A percentile compares a stretch with the other conserved stretches of the same genome.
These are phyloP conservation scores for Spicauda simplicius DNA, from an alignment of 2,888 invertebrate species.

Conservation along the genomic window DNA sequence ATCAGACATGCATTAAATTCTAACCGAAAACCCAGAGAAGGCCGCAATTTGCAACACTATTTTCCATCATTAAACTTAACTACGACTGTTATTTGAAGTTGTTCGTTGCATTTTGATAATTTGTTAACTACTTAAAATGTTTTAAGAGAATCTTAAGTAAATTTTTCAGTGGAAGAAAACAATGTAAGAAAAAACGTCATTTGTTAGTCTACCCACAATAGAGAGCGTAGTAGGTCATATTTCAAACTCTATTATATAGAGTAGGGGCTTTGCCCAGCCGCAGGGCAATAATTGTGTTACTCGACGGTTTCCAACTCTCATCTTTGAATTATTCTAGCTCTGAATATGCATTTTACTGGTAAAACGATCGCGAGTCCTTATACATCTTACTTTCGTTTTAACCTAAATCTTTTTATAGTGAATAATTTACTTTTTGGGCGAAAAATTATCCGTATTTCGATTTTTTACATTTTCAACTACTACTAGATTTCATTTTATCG, in stretches of 20 bases:
- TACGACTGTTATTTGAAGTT: too few relatives aligned
- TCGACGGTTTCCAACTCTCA: conserved; percentile 18
- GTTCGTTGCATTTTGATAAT: background rate
- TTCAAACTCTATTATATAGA: conserved; percentile 35
- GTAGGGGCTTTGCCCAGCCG: conserved; percentile 35
- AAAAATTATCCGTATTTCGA: too few relatives aligned
- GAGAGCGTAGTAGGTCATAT: conserved; percentile 31
- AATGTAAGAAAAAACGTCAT: conserved; percentile 21
- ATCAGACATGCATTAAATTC: too few relatives aligned
- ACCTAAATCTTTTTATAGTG: background rate
- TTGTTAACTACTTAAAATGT: background rate
- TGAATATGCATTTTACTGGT: conserved; percentile 19
- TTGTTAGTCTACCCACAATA: conserved; percentile 27
- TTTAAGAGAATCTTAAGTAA: conserved; percentile 39
- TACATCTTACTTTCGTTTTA: background rate
- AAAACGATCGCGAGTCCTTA: conserved; percentile 6
- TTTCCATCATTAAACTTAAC: too few relatives aligned
- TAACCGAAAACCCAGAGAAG: too few relatives aligned
- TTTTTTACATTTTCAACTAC: too few relatives aligned
- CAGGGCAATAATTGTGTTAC: conserved; percentile 35
- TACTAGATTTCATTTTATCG: too few relatives aligned
- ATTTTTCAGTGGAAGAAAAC: conserved; percentile 13
- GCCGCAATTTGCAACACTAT: too few relatives aligned
- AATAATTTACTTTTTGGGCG: too few relatives aligned
- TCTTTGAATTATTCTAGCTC: conserved; percentile 27